Evolutionary conservation across 2,888 invertebrate genomes (phyloP).

Genomic region (Thumatha senex): DNA sequence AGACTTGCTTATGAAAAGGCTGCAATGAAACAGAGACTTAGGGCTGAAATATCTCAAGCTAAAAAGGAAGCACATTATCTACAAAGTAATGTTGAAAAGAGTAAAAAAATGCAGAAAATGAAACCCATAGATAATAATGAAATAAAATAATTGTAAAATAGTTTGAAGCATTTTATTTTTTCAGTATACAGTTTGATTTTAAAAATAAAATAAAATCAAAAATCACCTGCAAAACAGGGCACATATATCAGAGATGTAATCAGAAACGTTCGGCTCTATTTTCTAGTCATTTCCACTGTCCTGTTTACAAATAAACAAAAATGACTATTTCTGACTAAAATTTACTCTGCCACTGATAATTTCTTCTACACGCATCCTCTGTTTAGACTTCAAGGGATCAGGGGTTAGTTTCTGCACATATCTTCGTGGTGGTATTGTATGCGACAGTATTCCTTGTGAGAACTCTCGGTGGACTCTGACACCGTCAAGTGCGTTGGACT

Average conservation of each 20-base stretch:
- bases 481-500: conserved; percentile 85
- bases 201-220: no score
- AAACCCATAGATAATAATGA: conserved; percentile 38
- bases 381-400: conserved; percentile 62
- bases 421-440: conserved; percentile 70
- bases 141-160: conserved; percentile 17
- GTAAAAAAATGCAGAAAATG: conserved; percentile 85
- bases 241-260: no score
- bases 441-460: conserved; percentile 81
- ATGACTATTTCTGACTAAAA: conserved; percentile 34
- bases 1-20: conserved; percentile 96
- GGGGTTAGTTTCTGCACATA: conserved; percentile 72
- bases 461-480: conserved; percentile 86
- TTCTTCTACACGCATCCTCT: conserved; percentile 74
- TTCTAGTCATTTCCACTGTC: no score
- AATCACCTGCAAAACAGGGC: no score
- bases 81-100: conserved; percentile 91
- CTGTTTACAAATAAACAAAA: no score
- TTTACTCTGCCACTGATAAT: conserved; percentile 68
- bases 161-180: not conserved
- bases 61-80: conserved; percentile 95
- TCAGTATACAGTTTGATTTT: no score
- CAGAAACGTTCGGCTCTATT: no score
- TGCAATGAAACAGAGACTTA: conserved; percentile 92
- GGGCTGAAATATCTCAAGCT: conserved; percentile 94